Evolutionary conservation across 2,113 vertebrate genomes (phyloP).

Genomic region (Cebus imitator): DNA sequence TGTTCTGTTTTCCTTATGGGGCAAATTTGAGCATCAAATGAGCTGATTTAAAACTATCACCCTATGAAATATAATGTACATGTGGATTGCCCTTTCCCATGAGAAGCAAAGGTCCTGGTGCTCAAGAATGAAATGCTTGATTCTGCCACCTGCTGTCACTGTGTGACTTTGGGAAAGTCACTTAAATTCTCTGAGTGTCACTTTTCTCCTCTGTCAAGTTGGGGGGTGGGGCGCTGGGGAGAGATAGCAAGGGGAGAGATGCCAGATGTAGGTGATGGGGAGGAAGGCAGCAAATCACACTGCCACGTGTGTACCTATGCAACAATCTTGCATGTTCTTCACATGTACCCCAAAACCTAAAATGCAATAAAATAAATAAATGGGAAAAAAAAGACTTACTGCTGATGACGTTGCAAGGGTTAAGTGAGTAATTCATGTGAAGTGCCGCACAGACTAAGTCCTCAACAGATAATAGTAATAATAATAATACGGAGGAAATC

Average conservation of each 20-base stretch:
- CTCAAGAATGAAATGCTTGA: background rate
- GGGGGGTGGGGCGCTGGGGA: too few species aligned
- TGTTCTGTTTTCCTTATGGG: background rate
- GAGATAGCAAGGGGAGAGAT: too few species aligned
- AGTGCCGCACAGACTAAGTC: background rate
- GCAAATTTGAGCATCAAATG: background rate
- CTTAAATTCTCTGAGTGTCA: background rate
- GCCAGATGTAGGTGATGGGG: too few species aligned
- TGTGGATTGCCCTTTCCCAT: background rate
- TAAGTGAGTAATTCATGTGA: background rate
- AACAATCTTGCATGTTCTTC: too few species aligned
- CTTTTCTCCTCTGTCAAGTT: background rate
- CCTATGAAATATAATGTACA: background rate
- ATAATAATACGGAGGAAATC: background rate
- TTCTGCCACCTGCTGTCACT: background rate
- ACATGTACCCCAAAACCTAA: too few species aligned
- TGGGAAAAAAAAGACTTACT: background rate
- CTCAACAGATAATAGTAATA: background rate
- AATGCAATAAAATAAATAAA: too few species aligned
- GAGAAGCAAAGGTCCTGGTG: background rate
- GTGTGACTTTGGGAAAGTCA: background rate
- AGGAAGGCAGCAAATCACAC: too few species aligned
- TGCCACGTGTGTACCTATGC: too few species aligned
- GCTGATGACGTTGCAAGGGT: background rate
- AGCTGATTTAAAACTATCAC: background rate